Base-by-base conservation (phyloP, 2,888 invertebrate genomes). In the Acleris sparsana region DNA sequence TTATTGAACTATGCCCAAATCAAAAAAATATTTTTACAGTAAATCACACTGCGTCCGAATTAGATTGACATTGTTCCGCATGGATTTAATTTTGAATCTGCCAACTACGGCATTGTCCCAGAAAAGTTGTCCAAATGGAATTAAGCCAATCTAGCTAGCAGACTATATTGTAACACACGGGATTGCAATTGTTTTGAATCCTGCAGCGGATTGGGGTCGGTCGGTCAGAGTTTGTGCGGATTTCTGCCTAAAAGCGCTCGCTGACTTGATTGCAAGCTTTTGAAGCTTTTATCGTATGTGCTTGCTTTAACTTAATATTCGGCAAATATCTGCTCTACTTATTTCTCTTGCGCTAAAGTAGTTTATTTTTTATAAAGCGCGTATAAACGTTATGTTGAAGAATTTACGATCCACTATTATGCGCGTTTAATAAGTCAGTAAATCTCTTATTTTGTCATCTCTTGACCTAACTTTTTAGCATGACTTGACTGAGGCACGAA, bases 191-290 rank as follows among this genome's bases (percentile, higher is more conserved):
- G 72, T 74, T 76, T 73, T 75, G 74, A 73, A 75, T 73, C 75
- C 73, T 71, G 71, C 64, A 69, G 60, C 66, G 62, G 76, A 79
- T 79, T 78, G 75, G 68, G 76, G 76, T 73, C 75, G 74, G 72
- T 68, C 53, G 71, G 63, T 68, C 64, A 66, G 74, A 75, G 74
- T 74, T 75, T 69, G 72, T 70, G 72, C 69, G 74, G 75, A 75
- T 75, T 73, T 74, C 51, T 43, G 52, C 62, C 25, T 18, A 68
- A 39, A 68, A 66, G 66, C 66, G 56, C 56, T 59, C 58, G 72
- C 71, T 71, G 71, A 74, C 76, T 77, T 80, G 78, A 80, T 80
- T 78, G 76, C 73, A 73, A 73, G 78, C 76, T 80, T 74, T 77
- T 70, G 73, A 75, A 75, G 78, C 75, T 78, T 77, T 77, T 73